phyloP scores from a whole-genome alignment of 2,113 vertebrate genomes.

The Lophotis ruficrista region DNA sequence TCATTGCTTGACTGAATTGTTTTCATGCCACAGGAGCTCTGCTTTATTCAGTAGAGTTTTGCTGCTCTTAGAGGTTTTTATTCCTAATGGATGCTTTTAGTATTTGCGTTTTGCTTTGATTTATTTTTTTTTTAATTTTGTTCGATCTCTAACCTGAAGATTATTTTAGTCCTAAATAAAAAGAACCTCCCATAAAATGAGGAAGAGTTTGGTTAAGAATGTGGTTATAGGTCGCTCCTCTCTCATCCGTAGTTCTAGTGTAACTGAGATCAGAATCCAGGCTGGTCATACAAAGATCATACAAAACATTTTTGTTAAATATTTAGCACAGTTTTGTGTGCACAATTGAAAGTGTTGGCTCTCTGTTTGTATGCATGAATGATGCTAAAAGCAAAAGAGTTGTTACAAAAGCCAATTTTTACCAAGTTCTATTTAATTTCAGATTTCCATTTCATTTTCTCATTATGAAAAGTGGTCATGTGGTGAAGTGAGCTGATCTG shows the following conservation, averaged over 20 bases:
- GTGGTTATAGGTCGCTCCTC: neutral
- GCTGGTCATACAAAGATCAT: neutral
- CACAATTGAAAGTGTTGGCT: neutral
- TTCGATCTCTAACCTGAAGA: neutral
- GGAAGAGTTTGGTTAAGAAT: neutral
- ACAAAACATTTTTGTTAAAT: neutral
- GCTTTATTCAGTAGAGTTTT: neutral
- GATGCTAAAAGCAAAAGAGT: neutral
- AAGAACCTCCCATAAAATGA: neutral
- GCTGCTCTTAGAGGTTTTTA: neutral
- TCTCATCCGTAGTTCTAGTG: neutral
- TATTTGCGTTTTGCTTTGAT: neutral
- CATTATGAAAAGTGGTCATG: neutral
- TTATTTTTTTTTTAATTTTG: neutral
- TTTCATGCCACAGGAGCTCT: neutral
- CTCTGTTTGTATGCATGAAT: neutral
- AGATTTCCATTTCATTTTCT: neutral
- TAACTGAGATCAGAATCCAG: neutral
- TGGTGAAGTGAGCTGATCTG: neutral
- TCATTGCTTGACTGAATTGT: neutral
- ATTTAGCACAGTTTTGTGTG: neutral
- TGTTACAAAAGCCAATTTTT: neutral
- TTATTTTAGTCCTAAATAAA: neutral
- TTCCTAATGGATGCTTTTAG: neutral
- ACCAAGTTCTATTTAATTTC: neutral